These are phyloP conservation scores for Littorina saxatilis DNA, from an alignment of 1,140 invertebrate genomes.

Conservation along the genomic window DNA sequence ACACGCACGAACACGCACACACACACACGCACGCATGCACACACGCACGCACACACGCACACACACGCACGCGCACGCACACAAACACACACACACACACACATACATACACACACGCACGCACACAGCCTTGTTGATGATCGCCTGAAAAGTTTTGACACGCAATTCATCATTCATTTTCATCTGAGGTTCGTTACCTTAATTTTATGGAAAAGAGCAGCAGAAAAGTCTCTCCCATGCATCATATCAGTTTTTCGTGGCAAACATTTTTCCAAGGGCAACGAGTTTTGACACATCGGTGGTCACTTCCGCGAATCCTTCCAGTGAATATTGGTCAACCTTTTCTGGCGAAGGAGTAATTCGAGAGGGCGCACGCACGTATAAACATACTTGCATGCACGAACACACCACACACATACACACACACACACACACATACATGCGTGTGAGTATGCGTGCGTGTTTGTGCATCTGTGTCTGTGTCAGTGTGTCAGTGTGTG, in stretches of 20 bases:
- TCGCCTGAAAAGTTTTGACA: background rate
- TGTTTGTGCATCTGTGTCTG: too few relatives aligned
- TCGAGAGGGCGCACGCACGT: too few relatives aligned
- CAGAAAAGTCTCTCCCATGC: too few relatives aligned
- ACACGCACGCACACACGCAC: slow-evolving; percentile 18
- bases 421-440: background rate
- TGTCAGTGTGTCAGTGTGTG: background rate
- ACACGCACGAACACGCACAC: background rate
- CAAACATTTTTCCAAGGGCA: too few relatives aligned
- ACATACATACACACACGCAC: background rate
- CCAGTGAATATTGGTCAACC: too few relatives aligned
- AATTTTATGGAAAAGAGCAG: too few relatives aligned
- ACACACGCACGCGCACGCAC: background rate
- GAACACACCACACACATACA: too few relatives aligned
- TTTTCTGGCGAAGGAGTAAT: too few relatives aligned
- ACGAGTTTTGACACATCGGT: too few relatives aligned
- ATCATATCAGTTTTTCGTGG: too few relatives aligned
- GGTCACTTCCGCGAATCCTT: too few relatives aligned
- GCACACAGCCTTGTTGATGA: background rate
- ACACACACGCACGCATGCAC: slow-evolving; percentile 6
- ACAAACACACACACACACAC: slow-evolving; percentile 22
- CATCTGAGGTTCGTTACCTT: background rate
- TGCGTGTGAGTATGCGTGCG: background rate
- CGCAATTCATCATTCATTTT: background rate
- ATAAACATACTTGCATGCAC: too few relatives aligned